Conservation (phyloP, 2,888 invertebrate genomes). For the Achlya flavicornis region DNA sequence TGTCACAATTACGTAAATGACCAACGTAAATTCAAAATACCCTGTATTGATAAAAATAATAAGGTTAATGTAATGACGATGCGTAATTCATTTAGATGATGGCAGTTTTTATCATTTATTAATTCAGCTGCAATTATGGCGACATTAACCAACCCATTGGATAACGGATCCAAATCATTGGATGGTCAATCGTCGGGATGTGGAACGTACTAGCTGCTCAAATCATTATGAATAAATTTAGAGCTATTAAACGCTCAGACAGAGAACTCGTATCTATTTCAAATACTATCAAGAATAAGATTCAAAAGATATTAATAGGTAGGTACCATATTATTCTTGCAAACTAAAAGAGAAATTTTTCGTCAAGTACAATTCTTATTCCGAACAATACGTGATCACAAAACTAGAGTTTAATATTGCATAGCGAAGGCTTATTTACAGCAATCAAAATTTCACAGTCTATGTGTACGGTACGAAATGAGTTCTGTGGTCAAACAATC, state of each 20-base stretch:
- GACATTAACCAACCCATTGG: too few species aligned
- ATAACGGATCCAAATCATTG: not conserved
- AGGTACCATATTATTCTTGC: not conserved
- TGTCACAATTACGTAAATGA: not conserved
- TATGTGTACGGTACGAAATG: conserved; percentile 65
- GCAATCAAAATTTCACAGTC: conserved; percentile 66
- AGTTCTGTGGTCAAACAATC: conserved; percentile 80
- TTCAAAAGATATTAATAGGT: not conserved
- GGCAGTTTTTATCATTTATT: too few species aligned
- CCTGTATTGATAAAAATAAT: not conserved
- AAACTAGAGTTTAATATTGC: conserved; percentile 18
- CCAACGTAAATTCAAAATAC: not conserved
- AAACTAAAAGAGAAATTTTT: not conserved
- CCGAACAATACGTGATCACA: conserved; percentile 27
- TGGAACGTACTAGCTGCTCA: not conserved
- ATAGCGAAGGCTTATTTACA: conserved; percentile 32
- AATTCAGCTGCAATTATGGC: too few species aligned
- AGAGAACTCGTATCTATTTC: not conserved
- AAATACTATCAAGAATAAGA: not conserved
- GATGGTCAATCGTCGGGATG: too few species aligned
- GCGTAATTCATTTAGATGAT: too few species aligned
- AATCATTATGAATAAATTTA: not conserved
- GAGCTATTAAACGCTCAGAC: not conserved
- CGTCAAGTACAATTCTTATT: not conserved
- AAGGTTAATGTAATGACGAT: too few species aligned